Evolutionary conservation across 2,888 invertebrate genomes (phyloP).

Genomic region (Rotaria socialis): DNA sequence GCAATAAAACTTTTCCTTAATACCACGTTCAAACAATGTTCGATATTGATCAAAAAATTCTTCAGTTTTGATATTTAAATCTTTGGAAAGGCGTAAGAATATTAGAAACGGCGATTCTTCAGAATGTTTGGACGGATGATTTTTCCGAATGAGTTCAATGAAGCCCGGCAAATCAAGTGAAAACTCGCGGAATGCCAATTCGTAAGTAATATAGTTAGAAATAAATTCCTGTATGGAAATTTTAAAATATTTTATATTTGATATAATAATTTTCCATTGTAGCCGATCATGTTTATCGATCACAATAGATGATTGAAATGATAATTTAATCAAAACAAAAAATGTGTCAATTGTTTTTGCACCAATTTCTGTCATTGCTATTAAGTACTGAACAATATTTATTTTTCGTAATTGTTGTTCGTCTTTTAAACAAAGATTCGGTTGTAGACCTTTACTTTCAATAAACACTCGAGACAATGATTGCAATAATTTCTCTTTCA

Average conservation of each 20-base stretch:
- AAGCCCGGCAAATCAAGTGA: neutral
- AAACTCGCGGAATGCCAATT: neutral
- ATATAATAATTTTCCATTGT: neutral
- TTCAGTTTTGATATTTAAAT: neutral
- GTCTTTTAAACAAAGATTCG: neutral
- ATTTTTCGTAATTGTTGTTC: neutral
- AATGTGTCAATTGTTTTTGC: neutral
- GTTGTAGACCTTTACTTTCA: neutral
- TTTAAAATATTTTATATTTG: neutral
- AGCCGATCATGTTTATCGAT: neutral
- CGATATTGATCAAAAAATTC: conserved; percentile 3
- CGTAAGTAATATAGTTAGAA: neutral
- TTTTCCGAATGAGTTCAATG: neutral
- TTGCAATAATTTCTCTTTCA: neutral
- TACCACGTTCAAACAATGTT: neutral
- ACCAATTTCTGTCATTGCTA: neutral
- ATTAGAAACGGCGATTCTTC: neutral
- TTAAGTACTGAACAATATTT: neutral
- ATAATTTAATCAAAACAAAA: conserved; percentile 4
- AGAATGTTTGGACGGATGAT: neutral
- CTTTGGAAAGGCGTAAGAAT: neutral
- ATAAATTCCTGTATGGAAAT: neutral
- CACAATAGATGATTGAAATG: neutral
- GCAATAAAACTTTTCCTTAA: neutral
- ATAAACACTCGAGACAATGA: neutral